Percentiles rank a stretch among this genome's conserved stretches.
Evolutionary conservation across 1,140 invertebrate species (phyloP).

Genomic region (Ceratina japonica): DNA sequence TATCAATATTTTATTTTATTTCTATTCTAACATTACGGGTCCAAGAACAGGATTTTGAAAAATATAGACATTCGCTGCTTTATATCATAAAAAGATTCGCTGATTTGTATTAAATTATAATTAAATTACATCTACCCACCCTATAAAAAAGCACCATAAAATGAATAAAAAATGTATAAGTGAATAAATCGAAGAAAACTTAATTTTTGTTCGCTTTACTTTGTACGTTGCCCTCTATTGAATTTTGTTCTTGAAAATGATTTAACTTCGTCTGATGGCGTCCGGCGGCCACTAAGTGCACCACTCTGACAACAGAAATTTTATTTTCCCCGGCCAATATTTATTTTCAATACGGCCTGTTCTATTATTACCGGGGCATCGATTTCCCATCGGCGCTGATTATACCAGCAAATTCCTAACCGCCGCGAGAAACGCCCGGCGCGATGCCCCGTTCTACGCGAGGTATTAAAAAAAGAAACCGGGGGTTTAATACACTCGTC

Average conservation of each 20-base stretch:
- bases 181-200: background rate
- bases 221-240: background rate
- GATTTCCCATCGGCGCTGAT: conserved; percentile 52
- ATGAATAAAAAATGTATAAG: too few relatives aligned
- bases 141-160: too few relatives aligned
- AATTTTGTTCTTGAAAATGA: background rate
- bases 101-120: too few relatives aligned
- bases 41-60: too few relatives aligned
- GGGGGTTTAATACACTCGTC: background rate
- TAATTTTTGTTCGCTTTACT: background rate
- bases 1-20: too few relatives aligned
- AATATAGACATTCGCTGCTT: too few relatives aligned
- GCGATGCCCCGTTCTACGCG: background rate
- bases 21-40: too few relatives aligned
- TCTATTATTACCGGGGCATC: conserved; percentile 47
- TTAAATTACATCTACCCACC: too few relatives aligned
- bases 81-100: too few relatives aligned
- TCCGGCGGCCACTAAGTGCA: background rate
- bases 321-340: conserved; percentile 52
- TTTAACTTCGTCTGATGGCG: background rate
- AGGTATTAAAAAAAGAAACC: too few relatives aligned
- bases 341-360: conserved; percentile 46
- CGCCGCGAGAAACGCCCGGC: conserved; percentile 4
- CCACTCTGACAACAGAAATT: conserved; percentile 5
- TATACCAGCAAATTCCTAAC: conserved; percentile 39